Evolutionary conservation across 2,797 vertebrate species (phyloP).

Genomic region (Sternotherus odoratus): DNA sequence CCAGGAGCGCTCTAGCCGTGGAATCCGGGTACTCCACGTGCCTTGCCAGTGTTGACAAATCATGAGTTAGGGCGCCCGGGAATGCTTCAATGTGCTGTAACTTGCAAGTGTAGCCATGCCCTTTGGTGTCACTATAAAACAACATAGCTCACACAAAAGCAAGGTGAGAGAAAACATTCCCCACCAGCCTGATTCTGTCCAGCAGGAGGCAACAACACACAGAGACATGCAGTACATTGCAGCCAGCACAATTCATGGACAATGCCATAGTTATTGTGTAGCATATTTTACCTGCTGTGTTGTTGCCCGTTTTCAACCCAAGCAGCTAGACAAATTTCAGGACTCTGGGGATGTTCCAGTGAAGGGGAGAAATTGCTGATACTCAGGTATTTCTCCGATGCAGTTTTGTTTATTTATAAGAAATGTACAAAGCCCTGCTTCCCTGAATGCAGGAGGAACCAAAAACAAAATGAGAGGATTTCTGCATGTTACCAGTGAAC

Average conservation of each 20-base stretch:
- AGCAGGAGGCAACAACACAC: background rate
- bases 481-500: background rate
- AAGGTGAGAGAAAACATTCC: background rate
- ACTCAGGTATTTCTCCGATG: background rate
- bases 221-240: background rate
- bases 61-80: too few relatives aligned
- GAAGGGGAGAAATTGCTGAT: background rate
- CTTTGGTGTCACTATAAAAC: too few relatives aligned
- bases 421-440: background rate
- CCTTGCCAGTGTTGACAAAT: too few relatives aligned
- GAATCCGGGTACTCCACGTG: too few relatives aligned
- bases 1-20: too few relatives aligned
- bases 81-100: too few relatives aligned
- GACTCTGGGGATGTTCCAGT: background rate
- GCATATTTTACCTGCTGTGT: background rate
- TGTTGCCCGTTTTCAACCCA: background rate
- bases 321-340: background rate
- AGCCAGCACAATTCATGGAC: background rate
- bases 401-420: background rate
- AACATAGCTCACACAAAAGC: background rate
- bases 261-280: background rate
- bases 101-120: too few relatives aligned
- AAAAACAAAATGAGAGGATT: background rate
- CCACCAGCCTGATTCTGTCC: background rate
- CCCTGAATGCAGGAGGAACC: background rate